Percentiles rank a stretch among this genome's conserved stretches.
Evolutionary conservation across 53 echinoderm and acorn worm species (phyloP).

Genomic region (Apostichopus leukothele): DNA sequence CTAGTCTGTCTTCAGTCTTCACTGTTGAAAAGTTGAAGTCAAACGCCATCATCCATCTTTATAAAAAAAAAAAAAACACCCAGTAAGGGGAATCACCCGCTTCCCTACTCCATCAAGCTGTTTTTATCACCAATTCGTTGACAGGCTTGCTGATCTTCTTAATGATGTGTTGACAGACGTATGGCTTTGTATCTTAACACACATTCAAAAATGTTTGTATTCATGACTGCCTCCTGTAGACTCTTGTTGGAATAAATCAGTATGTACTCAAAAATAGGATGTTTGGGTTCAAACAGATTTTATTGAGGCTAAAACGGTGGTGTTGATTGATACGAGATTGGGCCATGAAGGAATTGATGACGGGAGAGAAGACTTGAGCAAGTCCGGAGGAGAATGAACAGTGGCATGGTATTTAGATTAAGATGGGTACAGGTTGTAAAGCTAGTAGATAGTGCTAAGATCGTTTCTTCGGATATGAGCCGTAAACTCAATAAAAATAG

Average conservation of each 20-base stretch:
- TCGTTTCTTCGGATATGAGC: background rate
- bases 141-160: background rate
- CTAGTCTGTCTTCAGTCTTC: no score
- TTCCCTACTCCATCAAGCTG: background rate
- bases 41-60: no score
- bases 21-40: no score
- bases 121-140: constrained; percentile 5
- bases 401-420: background rate
- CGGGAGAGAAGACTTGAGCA: background rate
- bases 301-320: constrained; percentile 14
- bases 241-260: background rate
- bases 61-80: no score
- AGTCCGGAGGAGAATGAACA: background rate
- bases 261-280: background rate
- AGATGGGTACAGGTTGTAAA: background rate
- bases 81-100: background rate
- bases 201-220: background rate
- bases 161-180: constrained; percentile 44
- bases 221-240: background rate
- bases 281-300: background rate
- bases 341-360: background rate
- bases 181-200: background rate
- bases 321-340: constrained; percentile 9
- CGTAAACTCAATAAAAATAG: background rate
- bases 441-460: background rate